phyloP scores from a whole-genome alignment of 2,797 vertebrate genomes.

The Malurus splendens region DNA sequence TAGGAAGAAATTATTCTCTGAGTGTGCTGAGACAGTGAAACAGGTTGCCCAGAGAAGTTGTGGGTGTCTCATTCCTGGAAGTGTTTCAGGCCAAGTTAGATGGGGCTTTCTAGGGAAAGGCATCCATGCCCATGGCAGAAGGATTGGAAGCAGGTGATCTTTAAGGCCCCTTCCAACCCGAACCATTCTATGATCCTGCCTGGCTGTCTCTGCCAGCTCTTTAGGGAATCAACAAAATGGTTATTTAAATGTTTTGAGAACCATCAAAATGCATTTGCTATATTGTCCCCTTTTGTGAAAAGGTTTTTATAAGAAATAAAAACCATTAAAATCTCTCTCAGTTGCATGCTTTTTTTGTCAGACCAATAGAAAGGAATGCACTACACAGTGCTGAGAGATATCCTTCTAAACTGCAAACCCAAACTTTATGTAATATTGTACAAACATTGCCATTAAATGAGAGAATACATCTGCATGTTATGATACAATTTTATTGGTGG shows the following conservation, averaged over 20 bases:
- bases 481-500: not conserved
- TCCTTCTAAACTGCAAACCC: not conserved
- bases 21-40: not conserved
- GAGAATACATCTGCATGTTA: not conserved
- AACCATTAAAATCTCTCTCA: not conserved
- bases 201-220: rapidly evolving
- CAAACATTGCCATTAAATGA: not conserved
- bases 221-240: not conserved
- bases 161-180: not conserved
- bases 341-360: not conserved
- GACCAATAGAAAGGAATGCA: not conserved
- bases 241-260: not conserved
- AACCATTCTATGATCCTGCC: not conserved
- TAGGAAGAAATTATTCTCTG: not conserved
- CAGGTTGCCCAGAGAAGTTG: not conserved
- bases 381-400: not conserved
- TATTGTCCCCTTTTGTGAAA: not conserved
- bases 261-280: not conserved
- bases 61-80: not conserved
- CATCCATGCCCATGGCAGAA: not conserved
- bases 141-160: not conserved
- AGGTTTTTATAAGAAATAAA: not conserved
- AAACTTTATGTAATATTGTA: not conserved
- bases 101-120: not conserved
- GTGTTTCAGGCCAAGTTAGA: not conserved